Evolutionary conservation across 2,888 invertebrate species (phyloP), one percentile per base, ranked within the genome.

Genomic region (Chelonus formosanus): DNA sequence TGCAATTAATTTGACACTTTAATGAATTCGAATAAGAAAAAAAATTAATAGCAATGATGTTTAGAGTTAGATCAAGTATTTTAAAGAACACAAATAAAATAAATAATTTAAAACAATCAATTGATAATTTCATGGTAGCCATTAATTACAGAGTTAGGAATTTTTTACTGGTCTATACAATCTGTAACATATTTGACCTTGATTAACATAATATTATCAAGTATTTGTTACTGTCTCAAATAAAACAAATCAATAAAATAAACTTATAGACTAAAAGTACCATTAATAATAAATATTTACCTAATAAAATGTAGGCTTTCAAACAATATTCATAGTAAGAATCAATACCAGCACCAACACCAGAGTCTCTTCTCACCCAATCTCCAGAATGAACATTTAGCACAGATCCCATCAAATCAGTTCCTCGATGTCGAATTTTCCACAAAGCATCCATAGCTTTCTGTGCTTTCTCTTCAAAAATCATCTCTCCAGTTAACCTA

Each of bases 261-360:
- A 6, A 31, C 50, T 59, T 57, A 54, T 44, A 20, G 7, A 35
- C 53, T 45, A 47, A 5, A 44, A 50, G 8, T 32, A 36, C 10
- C 35, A 35, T 6, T 5, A 40, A 8, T 20, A 52, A 36, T 44
- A 66, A 40, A 56, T 3, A 71, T 67, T 73, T 74, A 81, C 83
- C 94, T 4, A 99, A 88, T 63, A 99, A 87, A 72, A 99, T 95
- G 84, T 98, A 99, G 0, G 97, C 97, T 85, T 99, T 99, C 40
- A 99, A 88, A 71, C 97, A 94, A 85, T 99, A 99, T 85, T 99
- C 98, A 81, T 98, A 99, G 85, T 99, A 99, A 0, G 97, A 97
- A 85, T 99, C 98, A 74, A 98, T 97, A 35, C 98, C 98, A 8
- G 98, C 98, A n/a, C 98, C 98, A 5, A 99, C 96, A 1, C 98